Base-by-base conservation (phyloP, 2,888 invertebrate species). In the Ashinkailepas kermadecensis region DNA sequence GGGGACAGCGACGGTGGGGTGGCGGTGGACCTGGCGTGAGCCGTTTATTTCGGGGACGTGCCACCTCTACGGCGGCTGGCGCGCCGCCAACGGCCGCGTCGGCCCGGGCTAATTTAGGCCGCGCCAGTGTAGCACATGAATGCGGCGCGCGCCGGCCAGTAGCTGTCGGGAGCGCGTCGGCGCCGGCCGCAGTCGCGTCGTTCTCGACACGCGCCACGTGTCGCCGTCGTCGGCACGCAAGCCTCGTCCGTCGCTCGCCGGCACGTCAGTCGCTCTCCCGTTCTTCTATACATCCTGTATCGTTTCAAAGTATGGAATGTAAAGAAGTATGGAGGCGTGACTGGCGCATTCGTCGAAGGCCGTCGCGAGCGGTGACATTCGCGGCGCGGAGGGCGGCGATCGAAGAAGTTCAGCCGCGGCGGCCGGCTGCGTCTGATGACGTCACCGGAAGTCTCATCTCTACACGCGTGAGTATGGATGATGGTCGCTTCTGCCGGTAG, bases 271-370 rank as follows among this genome's bases (percentile, higher is more conserved):
- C 74, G 18, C 21, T 12, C 74, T 74, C 15, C 74, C 74, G 74
- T 74, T 74, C 74, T 74, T 74, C 74, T 74, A 74, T 74, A 74
- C 74, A 74, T 74, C 74, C 74, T 74, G 74, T 74, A 74, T 74
- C 56, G 56, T 23, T 74, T 18, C 10, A 9, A 74, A 74, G 74
- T 74, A 74, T 74, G 74, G 74, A 74, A 74, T 74, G 74, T 74
- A 74, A 74, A 74, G 74, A 74, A 74, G 74, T 74, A 74, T 74
- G 74, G 74, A 74, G 74, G 74, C 10, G 54, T 21, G 74, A 56
- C 74, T 74, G 74, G 74, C 21, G 74, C 74, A 13, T 56, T 74
- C 74, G 15, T 9, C 56, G 74, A 59, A 13, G 59, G 59, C 7
- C 7, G 12, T 59, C 59, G 59, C 15, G 12, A 13, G 59, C 7